Conservation (phyloP, 2,888 invertebrate genomes). For the Carcina quercana region DNA sequence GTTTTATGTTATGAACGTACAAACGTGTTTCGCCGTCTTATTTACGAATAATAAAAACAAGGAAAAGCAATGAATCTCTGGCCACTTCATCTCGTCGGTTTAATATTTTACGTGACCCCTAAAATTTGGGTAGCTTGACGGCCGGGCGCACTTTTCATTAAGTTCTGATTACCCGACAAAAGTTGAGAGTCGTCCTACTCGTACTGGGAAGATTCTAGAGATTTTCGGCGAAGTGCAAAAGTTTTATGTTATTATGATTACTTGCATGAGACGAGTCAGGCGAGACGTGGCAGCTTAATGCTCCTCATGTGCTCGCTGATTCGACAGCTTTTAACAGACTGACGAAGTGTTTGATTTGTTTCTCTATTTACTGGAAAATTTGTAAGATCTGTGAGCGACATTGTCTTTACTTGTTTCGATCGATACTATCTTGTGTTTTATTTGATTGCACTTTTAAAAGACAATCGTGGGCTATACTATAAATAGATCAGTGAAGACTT, state of each 20-base stretch:
- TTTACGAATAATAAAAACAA: conserved; percentile 73
- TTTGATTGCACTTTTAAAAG: too few species aligned
- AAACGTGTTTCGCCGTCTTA: conserved; percentile 58
- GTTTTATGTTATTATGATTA: conserved; percentile 71
- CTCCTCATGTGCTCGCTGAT: conserved; percentile 4
- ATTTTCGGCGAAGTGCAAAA: conserved; percentile 68
- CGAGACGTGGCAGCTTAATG: conserved; percentile 39
- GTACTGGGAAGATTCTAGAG: conserved; percentile 48
- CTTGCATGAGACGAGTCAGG: conserved; percentile 52
- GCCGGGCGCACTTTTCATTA: conserved; percentile 69
- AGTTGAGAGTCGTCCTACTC: conserved; percentile 53
- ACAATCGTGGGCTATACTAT: too few species aligned
- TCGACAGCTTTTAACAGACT: too few species aligned
- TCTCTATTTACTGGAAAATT: too few species aligned
- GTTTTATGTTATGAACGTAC: conserved; percentile 67
- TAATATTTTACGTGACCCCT: conserved; percentile 75
- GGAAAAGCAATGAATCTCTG: conserved; percentile 70
- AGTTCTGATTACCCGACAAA: conserved; percentile 65
- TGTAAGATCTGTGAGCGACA: too few species aligned
- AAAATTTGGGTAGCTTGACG: conserved; percentile 59
- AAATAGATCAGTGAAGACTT: too few species aligned
- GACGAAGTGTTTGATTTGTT: too few species aligned
- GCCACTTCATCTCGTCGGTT: conserved; percentile 70
- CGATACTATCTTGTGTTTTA: too few species aligned
- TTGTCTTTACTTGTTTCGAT: too few species aligned